A percentile compares a stretch with the other conserved stretches of the same genome.
Conservation (phyloP, 2,888 invertebrate genomes). For the Aspidapion aeneum region DNA sequence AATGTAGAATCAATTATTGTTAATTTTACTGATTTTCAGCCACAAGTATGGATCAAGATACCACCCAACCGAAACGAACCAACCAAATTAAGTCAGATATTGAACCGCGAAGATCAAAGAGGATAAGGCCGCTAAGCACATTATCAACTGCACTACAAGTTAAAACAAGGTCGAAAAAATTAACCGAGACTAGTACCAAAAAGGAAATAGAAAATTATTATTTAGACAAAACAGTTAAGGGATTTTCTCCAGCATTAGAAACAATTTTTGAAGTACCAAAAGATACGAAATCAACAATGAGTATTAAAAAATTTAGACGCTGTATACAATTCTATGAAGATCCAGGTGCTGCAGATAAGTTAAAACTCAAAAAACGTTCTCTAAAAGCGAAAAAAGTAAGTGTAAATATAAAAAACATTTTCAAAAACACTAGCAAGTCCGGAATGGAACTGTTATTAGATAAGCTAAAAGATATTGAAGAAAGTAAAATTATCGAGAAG, state of each 20-base stretch:
- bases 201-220: conserved; percentile 22
- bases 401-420: conserved; percentile 9
- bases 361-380: conserved; percentile 20
- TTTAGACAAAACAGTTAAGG: conserved; percentile 25
- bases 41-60: no score
- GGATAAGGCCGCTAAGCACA: neutral
- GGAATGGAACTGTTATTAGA: conserved; percentile 18
- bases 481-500: neutral
- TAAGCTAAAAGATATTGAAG: conserved; percentile 6
- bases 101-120: neutral
- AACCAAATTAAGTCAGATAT: neutral
- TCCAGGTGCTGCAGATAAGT: conserved; percentile 9
- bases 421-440: conserved; percentile 10
- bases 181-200: conserved; percentile 2
- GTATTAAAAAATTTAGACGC: conserved; percentile 21
- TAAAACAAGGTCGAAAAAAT: conserved; percentile 18
- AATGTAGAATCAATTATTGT: no score
- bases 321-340: conserved; percentile 12
- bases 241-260: conserved; percentile 24
- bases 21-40: no score
- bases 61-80: no score
- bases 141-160: conserved; percentile 9
- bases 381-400: conserved; percentile 23
- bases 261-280: conserved; percentile 27
- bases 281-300: conserved; percentile 18